phyloP scores from a whole-genome alignment of 2,888 invertebrate genomes.

The Agrotis segetum region DNA sequence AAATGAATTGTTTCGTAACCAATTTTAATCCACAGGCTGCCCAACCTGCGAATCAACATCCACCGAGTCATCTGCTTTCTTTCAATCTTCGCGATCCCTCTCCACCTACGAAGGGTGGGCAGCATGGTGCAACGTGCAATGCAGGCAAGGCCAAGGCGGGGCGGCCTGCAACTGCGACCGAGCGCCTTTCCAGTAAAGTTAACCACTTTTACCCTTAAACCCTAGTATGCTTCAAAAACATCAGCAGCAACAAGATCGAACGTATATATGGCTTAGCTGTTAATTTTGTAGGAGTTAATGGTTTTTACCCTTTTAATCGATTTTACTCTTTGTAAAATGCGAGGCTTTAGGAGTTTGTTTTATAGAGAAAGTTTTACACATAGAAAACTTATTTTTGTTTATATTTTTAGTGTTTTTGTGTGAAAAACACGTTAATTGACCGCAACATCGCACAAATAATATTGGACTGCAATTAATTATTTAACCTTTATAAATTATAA shows the following conservation, averaged over 20 bases:
- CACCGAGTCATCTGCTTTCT: conserved; percentile 24
- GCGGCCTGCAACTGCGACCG: conserved; percentile 94
- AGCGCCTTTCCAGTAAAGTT: conserved; percentile 89
- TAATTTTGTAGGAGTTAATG: conserved; percentile 5
- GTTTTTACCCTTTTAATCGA: conserved; percentile 6
- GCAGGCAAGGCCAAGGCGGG: conserved; percentile 93
- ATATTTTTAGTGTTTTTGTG: conserved; percentile 7
- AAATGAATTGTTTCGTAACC: conserved; percentile 4
- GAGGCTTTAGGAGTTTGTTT: neutral
- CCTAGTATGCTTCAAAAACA: conserved; percentile 17
- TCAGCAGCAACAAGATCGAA: neutral
- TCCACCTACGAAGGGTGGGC: conserved; percentile 90
- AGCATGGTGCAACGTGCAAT: conserved; percentile 92
- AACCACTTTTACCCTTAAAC: conserved; percentile 24
- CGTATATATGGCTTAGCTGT: neutral
- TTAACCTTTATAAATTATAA: conserved; percentile 8
- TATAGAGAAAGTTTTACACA: neutral
- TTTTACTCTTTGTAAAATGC: conserved; percentile 7
- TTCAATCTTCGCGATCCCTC: conserved; percentile 65
- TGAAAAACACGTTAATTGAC: conserved; percentile 11
- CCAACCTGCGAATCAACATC: conserved; percentile 75
- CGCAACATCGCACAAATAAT: conserved; percentile 40
- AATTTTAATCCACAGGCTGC: conserved; percentile 80
- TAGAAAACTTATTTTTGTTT: conserved; percentile 1
- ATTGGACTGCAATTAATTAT: neutral